Percentiles rank a stretch among this genome's conserved stretches.
phyloP scores from a whole-genome alignment of 1,140 invertebrate genomes.

The Neotoxoptera formosana region DNA sequence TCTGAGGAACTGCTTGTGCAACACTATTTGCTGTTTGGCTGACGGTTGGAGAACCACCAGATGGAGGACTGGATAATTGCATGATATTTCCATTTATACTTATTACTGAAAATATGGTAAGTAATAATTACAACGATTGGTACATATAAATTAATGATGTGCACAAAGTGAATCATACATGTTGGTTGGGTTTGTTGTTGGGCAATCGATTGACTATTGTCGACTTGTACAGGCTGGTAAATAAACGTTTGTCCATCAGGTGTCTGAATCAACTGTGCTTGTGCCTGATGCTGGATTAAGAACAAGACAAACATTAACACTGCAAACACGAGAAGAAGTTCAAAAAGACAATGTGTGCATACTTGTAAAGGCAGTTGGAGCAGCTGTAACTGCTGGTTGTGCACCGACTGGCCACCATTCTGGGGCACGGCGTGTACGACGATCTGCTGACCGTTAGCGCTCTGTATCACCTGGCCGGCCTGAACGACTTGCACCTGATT shows the following conservation, averaged over 20 bases:
- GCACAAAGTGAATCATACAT: conserved; percentile 63
- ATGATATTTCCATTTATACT: conserved; percentile 79
- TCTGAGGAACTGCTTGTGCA: conserved; percentile 65
- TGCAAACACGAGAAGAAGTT: not conserved
- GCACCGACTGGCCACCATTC: not conserved
- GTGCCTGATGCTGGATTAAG: conserved; percentile 68
- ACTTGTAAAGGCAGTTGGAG: conserved; percentile 41
- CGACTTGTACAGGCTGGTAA: conserved; percentile 78
- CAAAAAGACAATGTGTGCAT: not conserved
- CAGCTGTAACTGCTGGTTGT: conserved; percentile 17
- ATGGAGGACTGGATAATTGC: conserved; percentile 67
- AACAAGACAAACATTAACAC: not conserved
- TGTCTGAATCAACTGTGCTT: conserved; percentile 85
- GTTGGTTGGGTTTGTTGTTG: conserved; percentile 70
- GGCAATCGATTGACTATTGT: conserved; percentile 68
- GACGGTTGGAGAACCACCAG: conserved; percentile 63
- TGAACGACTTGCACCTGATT: conserved; percentile 65
- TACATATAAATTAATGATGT: not conserved
- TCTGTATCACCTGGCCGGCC: conserved; percentile 66
- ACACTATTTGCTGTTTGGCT: conserved; percentile 66
- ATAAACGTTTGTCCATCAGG: conserved; percentile 93
- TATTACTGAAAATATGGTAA: conserved; percentile 67
- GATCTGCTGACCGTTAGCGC: conserved; percentile 62
- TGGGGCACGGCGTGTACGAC: conserved; percentile 63
- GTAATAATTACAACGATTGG: not conserved